A percentile compares a stretch with the other conserved stretches of the same genome.
Evolutionary conservation across 1,140 invertebrate genomes (phyloP).

Genomic region (Marisa cornuarietis): DNA sequence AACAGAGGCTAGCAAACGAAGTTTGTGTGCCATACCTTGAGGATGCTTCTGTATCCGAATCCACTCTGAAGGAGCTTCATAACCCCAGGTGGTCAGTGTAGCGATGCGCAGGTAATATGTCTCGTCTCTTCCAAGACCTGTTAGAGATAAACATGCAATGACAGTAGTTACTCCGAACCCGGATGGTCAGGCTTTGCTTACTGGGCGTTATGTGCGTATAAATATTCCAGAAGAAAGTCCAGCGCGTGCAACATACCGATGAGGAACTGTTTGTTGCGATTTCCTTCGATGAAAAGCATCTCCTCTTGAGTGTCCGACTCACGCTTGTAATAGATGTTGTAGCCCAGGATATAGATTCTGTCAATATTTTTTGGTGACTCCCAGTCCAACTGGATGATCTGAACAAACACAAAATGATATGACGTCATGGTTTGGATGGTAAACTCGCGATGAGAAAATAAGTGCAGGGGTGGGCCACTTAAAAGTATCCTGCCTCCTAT

Average conservation of each 20-base stretch:
- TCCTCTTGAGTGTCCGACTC: conserved; percentile 15
- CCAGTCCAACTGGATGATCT: conserved; percentile 40
- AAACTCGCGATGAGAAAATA: no score
- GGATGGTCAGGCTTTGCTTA: no score
- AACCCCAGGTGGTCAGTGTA: conserved; percentile 33
- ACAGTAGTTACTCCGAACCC: no score
- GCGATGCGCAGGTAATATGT: conserved; percentile 33
- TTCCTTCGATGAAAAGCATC: conserved; percentile 33
- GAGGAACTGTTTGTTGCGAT: conserved; percentile 33
- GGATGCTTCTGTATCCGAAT: conserved; percentile 29
- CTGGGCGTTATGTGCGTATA: not conserved
- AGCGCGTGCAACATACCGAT: conserved; percentile 19
- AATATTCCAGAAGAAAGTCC: not conserved
- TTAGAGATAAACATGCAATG: not conserved
- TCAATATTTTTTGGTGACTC: conserved; percentile 25
- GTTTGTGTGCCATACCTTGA: not conserved
- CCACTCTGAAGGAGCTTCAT: conserved; percentile 28
- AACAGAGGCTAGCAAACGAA: not conserved
- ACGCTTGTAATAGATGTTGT: conserved; percentile 29
- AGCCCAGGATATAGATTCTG: conserved; percentile 33
- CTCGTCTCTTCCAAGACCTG: conserved; percentile 31
- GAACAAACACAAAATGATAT: not conserved
- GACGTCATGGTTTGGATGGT: no score
- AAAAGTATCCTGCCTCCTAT: no score
- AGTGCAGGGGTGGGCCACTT: no score